Percentiles rank a stretch among this genome's conserved stretches.
Conservation (phyloP, 2,797 vertebrate genomes). For the Chrosomus eos region DNA sequence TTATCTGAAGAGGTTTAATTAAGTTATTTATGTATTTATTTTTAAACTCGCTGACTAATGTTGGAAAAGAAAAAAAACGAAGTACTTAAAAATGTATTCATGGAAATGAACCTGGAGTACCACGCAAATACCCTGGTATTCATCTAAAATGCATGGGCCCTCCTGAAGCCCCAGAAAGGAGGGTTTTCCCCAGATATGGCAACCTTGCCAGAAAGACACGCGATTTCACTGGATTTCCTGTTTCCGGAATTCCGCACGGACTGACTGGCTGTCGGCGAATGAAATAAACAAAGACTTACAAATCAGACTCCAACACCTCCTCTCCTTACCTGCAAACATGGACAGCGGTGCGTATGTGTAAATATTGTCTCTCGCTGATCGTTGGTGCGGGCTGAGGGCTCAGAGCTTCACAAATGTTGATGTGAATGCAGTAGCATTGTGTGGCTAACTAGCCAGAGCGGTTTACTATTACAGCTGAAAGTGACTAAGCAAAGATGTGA, state of each 20-base stretch:
- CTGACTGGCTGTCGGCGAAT: constrained; percentile 67
- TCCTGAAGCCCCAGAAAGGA: neutral
- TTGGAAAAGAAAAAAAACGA: neutral
- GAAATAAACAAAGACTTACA: constrained; percentile 76
- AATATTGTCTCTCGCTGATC: neutral
- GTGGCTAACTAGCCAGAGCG: constrained; percentile 34
- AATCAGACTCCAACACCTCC: constrained; percentile 43
- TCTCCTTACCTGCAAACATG: constrained; percentile 68
- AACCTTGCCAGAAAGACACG: constrained; percentile 28
- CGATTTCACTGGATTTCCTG: constrained; percentile 58
- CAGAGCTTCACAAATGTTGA: neutral
- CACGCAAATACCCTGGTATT: neutral
- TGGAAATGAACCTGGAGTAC: too few relatives aligned
- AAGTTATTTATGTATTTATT: too few relatives aligned
- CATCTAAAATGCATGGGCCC: neutral
- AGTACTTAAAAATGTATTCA: neutral
- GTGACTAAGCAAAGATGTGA: constrained; percentile 46
- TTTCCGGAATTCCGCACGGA: constrained; percentile 62
- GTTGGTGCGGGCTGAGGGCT: constrained; percentile 2
- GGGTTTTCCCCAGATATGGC: constrained; percentile 40
- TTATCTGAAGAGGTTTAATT: neutral
- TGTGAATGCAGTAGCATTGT: constrained; percentile 32
- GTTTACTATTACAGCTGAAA: constrained; percentile 11
- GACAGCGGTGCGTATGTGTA: constrained; percentile 71
- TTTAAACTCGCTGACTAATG: neutral